phyloP scores from a whole-genome alignment of 2,888 invertebrate species.

The Pterostichus niger region DNA sequence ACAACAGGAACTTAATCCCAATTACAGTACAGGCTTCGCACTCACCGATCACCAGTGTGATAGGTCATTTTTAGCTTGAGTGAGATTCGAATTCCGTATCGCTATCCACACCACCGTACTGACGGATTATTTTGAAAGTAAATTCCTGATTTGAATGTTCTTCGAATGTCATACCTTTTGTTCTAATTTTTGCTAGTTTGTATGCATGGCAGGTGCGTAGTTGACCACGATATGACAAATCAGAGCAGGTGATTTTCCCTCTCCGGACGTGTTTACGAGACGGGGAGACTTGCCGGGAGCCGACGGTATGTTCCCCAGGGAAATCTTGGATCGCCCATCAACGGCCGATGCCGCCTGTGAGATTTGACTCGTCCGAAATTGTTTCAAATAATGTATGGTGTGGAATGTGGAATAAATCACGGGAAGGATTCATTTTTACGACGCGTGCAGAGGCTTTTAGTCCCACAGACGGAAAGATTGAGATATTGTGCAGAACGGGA shows the following conservation, averaged over 20 bases:
- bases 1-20: too few relatives aligned
- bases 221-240: slow-evolving; percentile 11
- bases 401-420: slow-evolving; percentile 51
- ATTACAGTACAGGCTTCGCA: too few relatives aligned
- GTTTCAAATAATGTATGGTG: slow-evolving; percentile 63
- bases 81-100: too few relatives aligned
- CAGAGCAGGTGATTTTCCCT: slow-evolving; percentile 17
- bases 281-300: neutral
- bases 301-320: neutral
- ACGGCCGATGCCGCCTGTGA: neutral
- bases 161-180: neutral
- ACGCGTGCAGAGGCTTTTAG: neutral
- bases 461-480: too few relatives aligned
- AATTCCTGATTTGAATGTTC: too few relatives aligned
- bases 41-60: too few relatives aligned
- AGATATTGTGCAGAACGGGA: too few relatives aligned
- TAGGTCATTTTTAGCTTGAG: too few relatives aligned
- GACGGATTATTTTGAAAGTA: too few relatives aligned
- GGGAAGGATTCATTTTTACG: slow-evolving; percentile 18
- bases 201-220: neutral
- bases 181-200: slow-evolving; percentile 3
- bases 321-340: slow-evolving; percentile 16
- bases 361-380: slow-evolving; percentile 20
- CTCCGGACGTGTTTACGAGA: slow-evolving; percentile 28
- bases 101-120: too few relatives aligned